Percentiles rank a stretch among this genome's conserved stretches.
phyloP scores from a whole-genome alignment of 2,113 vertebrate species.

The Cebidichthys violaceus region DNA sequence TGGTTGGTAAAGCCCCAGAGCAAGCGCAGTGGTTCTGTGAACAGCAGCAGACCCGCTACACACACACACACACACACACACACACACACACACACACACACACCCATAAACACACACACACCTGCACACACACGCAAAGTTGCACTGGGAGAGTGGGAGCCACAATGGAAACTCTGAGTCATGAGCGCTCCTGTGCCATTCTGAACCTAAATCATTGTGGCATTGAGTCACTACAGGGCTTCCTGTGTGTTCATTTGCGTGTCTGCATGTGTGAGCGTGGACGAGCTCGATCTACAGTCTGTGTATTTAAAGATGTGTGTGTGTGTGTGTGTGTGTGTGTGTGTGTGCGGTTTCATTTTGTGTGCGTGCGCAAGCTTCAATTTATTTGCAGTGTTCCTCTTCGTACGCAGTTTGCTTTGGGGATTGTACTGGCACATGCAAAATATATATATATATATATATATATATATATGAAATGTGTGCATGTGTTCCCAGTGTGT shows the following conservation, averaged over 20 bases:
- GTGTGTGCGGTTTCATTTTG: slow-evolving; percentile 9
- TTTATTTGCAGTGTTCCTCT: slow-evolving; percentile 21
- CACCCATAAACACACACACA: slow-evolving; percentile 49
- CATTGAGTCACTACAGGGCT: slow-evolving; percentile 80
- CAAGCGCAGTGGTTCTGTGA: slow-evolving; percentile 58
- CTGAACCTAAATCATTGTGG: slow-evolving; percentile 82
- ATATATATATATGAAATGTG: background rate
- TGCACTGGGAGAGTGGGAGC: slow-evolving; percentile 70
- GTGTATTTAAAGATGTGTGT: slow-evolving; percentile 26
- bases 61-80: slow-evolving; percentile 29
- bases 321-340: background rate
- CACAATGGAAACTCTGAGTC: slow-evolving; percentile 84
- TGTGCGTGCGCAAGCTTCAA: slow-evolving; percentile 1
- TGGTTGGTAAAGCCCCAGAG: slow-evolving; percentile 55
- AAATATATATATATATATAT: background rate
- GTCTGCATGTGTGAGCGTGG: slow-evolving; percentile 53
- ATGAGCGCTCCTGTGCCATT: slow-evolving; percentile 75
- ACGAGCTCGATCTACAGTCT: slow-evolving; percentile 19
- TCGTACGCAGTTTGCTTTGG: background rate
- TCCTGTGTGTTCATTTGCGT: slow-evolving; percentile 76
- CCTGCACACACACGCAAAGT: slow-evolving; percentile 46
- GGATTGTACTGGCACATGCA: background rate
- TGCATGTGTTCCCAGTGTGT: background rate
- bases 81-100: slow-evolving; percentile 33
- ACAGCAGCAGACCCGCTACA: slow-evolving; percentile 55